Percentiles rank a stretch among this genome's conserved stretches.
Conservation (phyloP, 2,797 vertebrate species). For the Threskiornis aethiopicus region DNA sequence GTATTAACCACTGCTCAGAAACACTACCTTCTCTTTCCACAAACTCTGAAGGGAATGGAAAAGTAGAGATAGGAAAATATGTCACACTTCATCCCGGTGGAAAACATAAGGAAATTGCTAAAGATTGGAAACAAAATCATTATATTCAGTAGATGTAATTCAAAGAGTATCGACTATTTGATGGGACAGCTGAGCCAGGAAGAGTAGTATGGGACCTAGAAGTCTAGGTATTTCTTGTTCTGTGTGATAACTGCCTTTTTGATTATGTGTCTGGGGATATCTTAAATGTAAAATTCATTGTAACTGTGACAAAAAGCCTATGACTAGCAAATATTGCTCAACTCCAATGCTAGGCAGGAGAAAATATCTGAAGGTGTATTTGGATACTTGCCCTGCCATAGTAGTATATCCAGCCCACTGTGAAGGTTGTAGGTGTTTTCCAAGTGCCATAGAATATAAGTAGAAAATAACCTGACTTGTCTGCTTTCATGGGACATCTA, state of each 20-base stretch:
- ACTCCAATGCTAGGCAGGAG: background rate
- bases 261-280: background rate
- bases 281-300: background rate
- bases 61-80: background rate
- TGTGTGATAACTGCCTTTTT: background rate
- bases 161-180: background rate
- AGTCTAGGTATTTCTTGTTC: background rate
- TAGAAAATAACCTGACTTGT: background rate
- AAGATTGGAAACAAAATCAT: background rate
- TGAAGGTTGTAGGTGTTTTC: background rate
- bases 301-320: background rate
- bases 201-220: background rate
- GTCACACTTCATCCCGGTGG: background rate
- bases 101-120: background rate
- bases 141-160: background rate
- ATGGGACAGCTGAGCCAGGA: background rate
- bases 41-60: background rate
- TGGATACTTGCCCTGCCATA: background rate
- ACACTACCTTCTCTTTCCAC: background rate
- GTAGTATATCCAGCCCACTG: background rate
- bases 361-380: background rate
- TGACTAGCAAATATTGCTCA: background rate
- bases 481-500: background rate
- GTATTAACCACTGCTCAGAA: background rate
- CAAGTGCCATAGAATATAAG: background rate